phyloP scores from a whole-genome alignment of 2,797 vertebrate genomes.

The Acrossocheilus fasciatus region DNA sequence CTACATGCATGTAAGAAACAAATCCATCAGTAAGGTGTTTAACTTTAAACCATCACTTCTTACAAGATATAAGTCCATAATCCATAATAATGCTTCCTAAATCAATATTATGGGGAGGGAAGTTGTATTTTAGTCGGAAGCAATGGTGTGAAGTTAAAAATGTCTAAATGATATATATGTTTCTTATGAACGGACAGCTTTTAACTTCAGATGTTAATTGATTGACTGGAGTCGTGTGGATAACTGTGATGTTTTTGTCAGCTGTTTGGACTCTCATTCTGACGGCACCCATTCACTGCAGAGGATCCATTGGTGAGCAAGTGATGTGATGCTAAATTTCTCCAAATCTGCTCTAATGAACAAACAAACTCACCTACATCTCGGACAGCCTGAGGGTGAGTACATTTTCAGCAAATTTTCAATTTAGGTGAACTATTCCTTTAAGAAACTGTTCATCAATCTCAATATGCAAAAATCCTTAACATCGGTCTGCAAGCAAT shows the following conservation, averaged over 20 bases:
- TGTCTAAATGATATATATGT: not conserved
- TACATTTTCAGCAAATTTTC: no score
- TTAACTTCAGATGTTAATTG: not conserved
- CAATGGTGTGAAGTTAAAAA: not conserved
- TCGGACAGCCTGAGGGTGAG: no score
- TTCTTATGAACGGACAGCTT: not conserved
- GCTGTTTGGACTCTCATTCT: not conserved
- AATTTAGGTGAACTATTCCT: not conserved
- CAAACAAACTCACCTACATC: not conserved
- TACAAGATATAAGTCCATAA: not conserved
- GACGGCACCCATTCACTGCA: no score
- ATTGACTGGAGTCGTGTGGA: not conserved
- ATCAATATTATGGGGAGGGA: no score
- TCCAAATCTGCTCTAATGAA: not conserved
- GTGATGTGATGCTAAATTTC: not conserved
- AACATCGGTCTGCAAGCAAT: not conserved
- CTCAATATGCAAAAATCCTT: slow-evolving; percentile 2
- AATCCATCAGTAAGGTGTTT: not conserved
- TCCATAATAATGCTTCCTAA: no score
- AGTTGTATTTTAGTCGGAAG: no score
- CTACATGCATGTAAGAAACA: not conserved
- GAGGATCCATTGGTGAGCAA: not conserved
- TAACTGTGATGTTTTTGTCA: not conserved
- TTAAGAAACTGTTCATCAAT: not conserved
- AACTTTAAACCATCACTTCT: not conserved